Conservation (phyloP, 2,113 vertebrate genomes). For the Paramisgurnus dabryanus region DNA sequence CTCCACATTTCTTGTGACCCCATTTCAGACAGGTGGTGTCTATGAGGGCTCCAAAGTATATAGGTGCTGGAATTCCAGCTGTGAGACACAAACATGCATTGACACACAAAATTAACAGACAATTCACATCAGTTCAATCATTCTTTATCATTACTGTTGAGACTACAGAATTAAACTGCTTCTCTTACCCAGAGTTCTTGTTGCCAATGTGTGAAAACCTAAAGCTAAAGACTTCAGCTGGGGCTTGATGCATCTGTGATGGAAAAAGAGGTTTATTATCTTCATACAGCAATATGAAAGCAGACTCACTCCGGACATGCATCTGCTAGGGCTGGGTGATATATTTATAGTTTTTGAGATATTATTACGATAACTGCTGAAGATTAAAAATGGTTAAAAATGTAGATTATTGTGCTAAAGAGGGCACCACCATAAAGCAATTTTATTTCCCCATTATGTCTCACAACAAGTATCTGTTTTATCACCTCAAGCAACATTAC, state of each 20-base stretch:
- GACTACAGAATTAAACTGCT: not conserved
- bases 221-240: constrained; percentile 89
- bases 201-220: constrained; percentile 85
- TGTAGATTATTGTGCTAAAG: no score
- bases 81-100: constrained; percentile 15
- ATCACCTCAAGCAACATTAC: no score
- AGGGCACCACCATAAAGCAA: no score
- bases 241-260: constrained; percentile 82
- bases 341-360: no score
- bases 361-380: no score
- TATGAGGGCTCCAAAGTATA: constrained; percentile 91
- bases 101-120: not conserved
- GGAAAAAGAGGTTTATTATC: not conserved
- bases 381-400: no score
- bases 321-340: no score
- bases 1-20: constrained; percentile 86
- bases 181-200: constrained; percentile 86
- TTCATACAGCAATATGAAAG: not conserved
- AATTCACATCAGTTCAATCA: not conserved
- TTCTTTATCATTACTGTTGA: not conserved
- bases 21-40: constrained; percentile 91
- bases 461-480: no score
- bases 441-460: no score
- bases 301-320: not conserved
- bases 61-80: constrained; percentile 93